Conservation (phyloP, 2,797 vertebrate genomes). For the Hirundo rustica region DNA sequence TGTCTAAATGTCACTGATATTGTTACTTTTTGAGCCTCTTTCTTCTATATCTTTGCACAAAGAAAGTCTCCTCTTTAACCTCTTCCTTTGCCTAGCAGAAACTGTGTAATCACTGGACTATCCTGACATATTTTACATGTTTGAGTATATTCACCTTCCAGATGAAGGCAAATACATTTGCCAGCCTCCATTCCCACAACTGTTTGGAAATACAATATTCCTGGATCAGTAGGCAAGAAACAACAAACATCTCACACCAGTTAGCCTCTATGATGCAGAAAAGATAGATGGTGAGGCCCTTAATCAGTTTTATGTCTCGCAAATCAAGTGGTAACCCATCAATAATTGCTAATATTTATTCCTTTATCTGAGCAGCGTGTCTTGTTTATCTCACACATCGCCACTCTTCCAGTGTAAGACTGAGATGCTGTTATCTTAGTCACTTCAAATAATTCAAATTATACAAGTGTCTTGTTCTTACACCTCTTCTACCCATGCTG, state of each 20-base stretch:
- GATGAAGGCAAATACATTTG: not conserved
- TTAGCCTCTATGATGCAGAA: not conserved
- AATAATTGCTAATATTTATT: constrained; percentile 10
- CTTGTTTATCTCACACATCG: not conserved
- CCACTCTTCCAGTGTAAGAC: not conserved
- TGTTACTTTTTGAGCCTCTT: not conserved
- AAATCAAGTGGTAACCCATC: not conserved
- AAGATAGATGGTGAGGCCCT: not conserved
- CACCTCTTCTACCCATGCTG: not conserved
- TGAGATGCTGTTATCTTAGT: not conserved
- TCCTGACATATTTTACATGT: not conserved
- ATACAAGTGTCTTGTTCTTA: not conserved
- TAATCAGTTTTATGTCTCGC: not conserved
- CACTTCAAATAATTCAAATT: not conserved
- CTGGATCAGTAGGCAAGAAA: not conserved
- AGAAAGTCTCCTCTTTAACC: not conserved
- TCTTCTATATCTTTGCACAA: not conserved
- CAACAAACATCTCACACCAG: not conserved
- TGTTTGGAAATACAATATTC: not conserved
- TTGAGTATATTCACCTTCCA: not conserved
- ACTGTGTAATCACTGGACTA: not conserved
- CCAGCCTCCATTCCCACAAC: not conserved
- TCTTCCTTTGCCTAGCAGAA: not conserved
- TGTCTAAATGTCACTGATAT: not conserved
- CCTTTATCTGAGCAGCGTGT: not conserved